A percentile compares a stretch with the other conserved stretches of the same genome.
Conservation (phyloP, 2,113 vertebrate genomes). For the Oryzias javanicus region DNA sequence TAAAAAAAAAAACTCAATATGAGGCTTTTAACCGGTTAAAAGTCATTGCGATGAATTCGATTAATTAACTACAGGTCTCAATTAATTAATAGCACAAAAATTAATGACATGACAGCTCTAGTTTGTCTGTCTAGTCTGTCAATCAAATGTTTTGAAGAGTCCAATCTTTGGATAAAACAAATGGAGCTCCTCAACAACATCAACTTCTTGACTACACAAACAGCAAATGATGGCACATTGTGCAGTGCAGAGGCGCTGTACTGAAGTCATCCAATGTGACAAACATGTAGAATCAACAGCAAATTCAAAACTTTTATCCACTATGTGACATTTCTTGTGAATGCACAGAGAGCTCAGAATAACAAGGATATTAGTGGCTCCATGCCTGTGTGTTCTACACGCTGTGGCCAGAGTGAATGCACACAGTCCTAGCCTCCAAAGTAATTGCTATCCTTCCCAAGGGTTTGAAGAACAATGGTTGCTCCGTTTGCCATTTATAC, state of each 20-base stretch:
- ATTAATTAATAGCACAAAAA: too few relatives aligned
- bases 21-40: too few relatives aligned
- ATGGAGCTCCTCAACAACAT: too few relatives aligned
- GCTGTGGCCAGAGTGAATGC: slow-evolving; percentile 7
- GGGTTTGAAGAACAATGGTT: slow-evolving; percentile 34
- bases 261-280: slow-evolving; percentile 11
- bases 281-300: slow-evolving; percentile 28
- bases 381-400: slow-evolving; percentile 1
- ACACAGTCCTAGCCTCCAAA: slow-evolving; percentile 21
- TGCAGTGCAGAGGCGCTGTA: slow-evolving; percentile 5
- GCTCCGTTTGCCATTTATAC: slow-evolving; percentile 49
- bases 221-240: not conserved
- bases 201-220: not conserved
- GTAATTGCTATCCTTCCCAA: slow-evolving; percentile 40
- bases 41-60: too few relatives aligned
- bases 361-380: slow-evolving; percentile 3
- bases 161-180: too few relatives aligned
- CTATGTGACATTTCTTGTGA: slow-evolving; percentile 36
- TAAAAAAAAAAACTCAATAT: too few relatives aligned
- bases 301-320: slow-evolving; percentile 37
- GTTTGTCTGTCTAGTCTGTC: too few relatives aligned
- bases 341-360: slow-evolving; percentile 27
- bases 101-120: too few relatives aligned
- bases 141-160: too few relatives aligned
- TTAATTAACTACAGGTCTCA: too few relatives aligned